Evolutionary conservation across 1,140 invertebrate species (phyloP), one percentile per base, ranked within the genome.

Genomic region (Centruroides vittatus): DNA sequence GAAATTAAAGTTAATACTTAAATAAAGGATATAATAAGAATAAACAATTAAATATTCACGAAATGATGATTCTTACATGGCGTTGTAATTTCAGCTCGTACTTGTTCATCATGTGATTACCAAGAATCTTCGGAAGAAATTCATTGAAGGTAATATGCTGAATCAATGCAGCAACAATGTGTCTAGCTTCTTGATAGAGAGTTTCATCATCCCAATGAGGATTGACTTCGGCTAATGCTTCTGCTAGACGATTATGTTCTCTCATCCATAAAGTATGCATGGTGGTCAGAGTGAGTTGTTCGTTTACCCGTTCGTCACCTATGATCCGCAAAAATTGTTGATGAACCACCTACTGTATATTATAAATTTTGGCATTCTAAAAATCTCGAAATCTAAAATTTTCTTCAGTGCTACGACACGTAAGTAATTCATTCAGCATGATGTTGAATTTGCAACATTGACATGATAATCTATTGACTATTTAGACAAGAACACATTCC

Each of bases 171-270:
- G 91, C 88, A 55, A 88, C 83, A 67, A 98, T 92, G 52, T 89
- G 80, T 64, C 92, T 78, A 0, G 90, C 76, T 77, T 97, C 93
- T 78, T 86, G 71, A 78, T 87, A 98, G 1, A 97, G 71, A 0
- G 84, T 93, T 75, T 96, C 92, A 70, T 96, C 92, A 70, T 93
- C 87, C 92, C 92, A 95, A 69, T 94, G 90, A 3, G 89, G 89
- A 76, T 96, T 96, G 9, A 94, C 80, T 56, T 81, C 0, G 82
- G 79, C 53, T 46, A 75, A 60, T 13, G 63, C 61, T 41, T 67
- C 64, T 34, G 73, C 74, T 47, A 76, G 65, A 47, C 73, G 53
- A 46, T 68, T 62, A 35, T 72, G 70, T 61, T 76, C 73, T 48
- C 76, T 62, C 54, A 76, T 65, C 74, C 75, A 80, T 13, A 82